A percentile compares a stretch with the other conserved stretches of the same genome.
Conservation (phyloP, 1,140 invertebrate genomes). For the Leptopilina boulardi region DNA sequence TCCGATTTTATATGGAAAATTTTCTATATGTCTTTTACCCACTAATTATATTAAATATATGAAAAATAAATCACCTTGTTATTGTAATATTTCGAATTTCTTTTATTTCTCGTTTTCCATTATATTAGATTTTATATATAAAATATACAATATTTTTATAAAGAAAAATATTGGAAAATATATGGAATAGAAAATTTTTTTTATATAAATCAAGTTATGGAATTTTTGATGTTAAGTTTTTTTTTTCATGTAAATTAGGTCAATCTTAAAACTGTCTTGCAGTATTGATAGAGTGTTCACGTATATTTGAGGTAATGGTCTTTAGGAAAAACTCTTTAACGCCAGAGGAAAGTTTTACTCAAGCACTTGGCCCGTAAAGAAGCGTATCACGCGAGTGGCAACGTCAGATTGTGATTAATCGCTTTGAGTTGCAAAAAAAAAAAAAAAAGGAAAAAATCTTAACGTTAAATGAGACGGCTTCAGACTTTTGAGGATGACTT, state of each 20-base stretch:
- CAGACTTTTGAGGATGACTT: neutral
- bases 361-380: constrained; percentile 20
- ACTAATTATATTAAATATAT: neutral
- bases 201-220: neutral
- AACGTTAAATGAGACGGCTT: constrained; percentile 2
- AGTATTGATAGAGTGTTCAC: neutral
- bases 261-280: neutral
- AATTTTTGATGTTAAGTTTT: neutral
- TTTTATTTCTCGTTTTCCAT: neutral
- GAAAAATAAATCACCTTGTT: neutral
- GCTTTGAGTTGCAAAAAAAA: neutral
- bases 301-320: constrained; percentile 15
- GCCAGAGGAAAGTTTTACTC: constrained; percentile 8
- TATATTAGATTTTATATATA: neutral
- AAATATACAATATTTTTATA: too few species aligned
- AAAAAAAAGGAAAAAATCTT: neutral
- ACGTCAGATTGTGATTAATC: constrained; percentile 33
- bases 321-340: neutral
- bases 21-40: neutral
- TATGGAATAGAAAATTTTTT: neutral
- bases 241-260: neutral
- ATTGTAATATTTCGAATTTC: neutral
- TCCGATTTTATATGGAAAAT: neutral
- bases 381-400: constrained; percentile 17
- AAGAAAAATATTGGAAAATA: too few species aligned